These are phyloP conservation scores for Drosophila paramelanica DNA, from an alignment of 2,888 invertebrate species.

Conservation along the genomic window DNA sequence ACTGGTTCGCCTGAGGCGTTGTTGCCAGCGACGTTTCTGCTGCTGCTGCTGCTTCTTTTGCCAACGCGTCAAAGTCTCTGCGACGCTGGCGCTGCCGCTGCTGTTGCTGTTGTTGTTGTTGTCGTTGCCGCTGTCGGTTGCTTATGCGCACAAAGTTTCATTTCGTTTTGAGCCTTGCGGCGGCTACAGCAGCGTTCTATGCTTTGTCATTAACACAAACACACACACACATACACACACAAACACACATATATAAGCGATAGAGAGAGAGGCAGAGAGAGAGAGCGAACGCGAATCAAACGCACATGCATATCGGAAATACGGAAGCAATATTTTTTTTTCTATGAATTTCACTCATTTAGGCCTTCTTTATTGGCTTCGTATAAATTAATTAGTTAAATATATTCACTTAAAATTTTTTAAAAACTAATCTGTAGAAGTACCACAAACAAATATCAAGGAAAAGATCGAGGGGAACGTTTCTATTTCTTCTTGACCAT, in stretches of 20 bases:
- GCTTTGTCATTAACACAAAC: constrained; percentile 81
- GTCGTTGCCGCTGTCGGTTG: constrained; percentile 48
- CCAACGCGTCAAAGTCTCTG: constrained; percentile 74
- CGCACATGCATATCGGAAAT: constrained; percentile 43
- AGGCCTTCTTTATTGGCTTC: no score
- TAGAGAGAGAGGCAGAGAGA: constrained; percentile 16
- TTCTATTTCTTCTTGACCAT: constrained; percentile 89
- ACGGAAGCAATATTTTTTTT: constrained; percentile 41
- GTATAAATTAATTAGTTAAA: no score
- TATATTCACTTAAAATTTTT: no score
- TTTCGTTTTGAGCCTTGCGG: constrained; percentile 72
- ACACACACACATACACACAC: constrained; percentile 38
- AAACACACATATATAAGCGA: constrained; percentile 15
- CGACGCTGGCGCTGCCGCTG: constrained; percentile 38
- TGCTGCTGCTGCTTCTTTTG: constrained; percentile 61
- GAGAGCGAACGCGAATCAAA: constrained; percentile 15
- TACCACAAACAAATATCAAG: constrained; percentile 50
- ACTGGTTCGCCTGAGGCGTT: constrained; percentile 64
- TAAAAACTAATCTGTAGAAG: no score
- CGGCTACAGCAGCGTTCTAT: constrained; percentile 74
- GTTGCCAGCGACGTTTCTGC: constrained; percentile 51
- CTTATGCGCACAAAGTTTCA: constrained; percentile 79
- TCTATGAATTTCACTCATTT: no score
- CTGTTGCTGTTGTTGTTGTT: constrained; percentile 26
- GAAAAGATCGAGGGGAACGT: constrained; percentile 61